Percentiles rank a stretch among this genome's conserved stretches.
Evolutionary conservation across 37 sponge, comb jelly and placozoan genomes (phyloP).

Genomic region (Ianthella basta): DNA sequence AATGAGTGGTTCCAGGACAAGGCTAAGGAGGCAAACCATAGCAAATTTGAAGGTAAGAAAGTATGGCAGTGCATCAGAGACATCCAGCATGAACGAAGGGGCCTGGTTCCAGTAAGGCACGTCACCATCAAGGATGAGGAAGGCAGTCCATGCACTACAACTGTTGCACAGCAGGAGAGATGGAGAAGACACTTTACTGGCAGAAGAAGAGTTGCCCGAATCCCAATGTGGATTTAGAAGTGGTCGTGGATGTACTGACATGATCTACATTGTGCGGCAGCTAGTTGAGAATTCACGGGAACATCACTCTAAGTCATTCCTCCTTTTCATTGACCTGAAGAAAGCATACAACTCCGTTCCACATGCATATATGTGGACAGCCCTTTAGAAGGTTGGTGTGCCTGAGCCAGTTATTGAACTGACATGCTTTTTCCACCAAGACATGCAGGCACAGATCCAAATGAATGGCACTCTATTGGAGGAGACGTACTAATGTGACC

Average conservation of each 20-base stretch:
- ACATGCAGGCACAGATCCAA: not conserved
- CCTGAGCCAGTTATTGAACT: not conserved
- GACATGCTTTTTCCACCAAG: not conserved
- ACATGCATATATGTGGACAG: not conserved
- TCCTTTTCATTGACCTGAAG: not conserved
- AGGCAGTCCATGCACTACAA: slow-evolving; percentile 10
- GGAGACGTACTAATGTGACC: not conserved
- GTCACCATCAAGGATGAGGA: slow-evolving; percentile 17
- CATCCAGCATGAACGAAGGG: slow-evolving; percentile 30
- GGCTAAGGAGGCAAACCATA: slow-evolving; percentile 33
- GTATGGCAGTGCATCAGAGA: slow-evolving; percentile 50
- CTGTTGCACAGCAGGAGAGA: slow-evolving; percentile 29
- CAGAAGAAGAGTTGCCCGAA: not conserved
- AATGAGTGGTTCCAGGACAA: slow-evolving; percentile 39
- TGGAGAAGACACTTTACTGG: slow-evolving; percentile 30
- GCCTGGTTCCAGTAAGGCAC: slow-evolving; percentile 16
- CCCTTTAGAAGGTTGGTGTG: slow-evolving; percentile 5
- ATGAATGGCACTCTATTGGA: not conserved
- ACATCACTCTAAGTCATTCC: not conserved
- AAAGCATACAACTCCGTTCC: not conserved
- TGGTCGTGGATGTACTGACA: not conserved
- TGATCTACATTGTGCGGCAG: not conserved
- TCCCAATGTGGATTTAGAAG: not conserved
- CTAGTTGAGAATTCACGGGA: not conserved
- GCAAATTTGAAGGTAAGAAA: slow-evolving; percentile 4